A percentile compares a stretch with the other conserved stretches of the same genome.
Evolutionary conservation across 2,888 invertebrate species (phyloP).

Genomic region (Stenodema calcarata): DNA sequence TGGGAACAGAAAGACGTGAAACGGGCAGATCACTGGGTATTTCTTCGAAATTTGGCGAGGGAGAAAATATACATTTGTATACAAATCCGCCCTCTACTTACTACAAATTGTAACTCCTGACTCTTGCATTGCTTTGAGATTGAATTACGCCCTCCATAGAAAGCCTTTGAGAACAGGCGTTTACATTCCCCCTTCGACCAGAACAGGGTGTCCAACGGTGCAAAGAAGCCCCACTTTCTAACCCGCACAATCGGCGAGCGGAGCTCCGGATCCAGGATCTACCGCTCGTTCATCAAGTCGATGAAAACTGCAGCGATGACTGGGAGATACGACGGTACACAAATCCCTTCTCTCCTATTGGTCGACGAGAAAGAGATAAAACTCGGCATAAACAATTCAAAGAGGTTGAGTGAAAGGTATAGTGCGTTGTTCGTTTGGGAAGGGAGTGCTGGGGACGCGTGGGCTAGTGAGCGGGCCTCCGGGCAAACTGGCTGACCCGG

Average conservation of each 20-base stretch:
- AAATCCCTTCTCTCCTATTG: neutral
- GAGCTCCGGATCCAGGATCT: neutral
- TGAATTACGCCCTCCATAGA: neutral
- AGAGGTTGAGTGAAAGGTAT: conserved; percentile 19
- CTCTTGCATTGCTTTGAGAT: neutral
- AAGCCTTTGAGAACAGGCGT: neutral
- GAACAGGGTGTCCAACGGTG: neutral
- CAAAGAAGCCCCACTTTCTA: neutral
- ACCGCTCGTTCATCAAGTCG: neutral
- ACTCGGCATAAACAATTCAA: neutral
- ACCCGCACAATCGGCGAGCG: neutral
- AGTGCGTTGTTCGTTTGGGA: neutral
- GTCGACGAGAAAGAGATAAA: neutral
- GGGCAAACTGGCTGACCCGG: neutral
- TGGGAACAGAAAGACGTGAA: too few species aligned
- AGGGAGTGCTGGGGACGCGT: neutral
- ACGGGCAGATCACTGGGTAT: too few species aligned
- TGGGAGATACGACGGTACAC: neutral
- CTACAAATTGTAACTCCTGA: too few species aligned
- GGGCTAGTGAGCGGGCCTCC: neutral
- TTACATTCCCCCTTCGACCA: neutral
- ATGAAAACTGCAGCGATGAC: conserved; percentile 16
- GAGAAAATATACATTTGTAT: too few species aligned
- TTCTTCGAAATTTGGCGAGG: too few species aligned
- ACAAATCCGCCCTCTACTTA: too few species aligned